Base-by-base conservation (phyloP, 2,797 vertebrate genomes). In the Lates japonicus region DNA sequence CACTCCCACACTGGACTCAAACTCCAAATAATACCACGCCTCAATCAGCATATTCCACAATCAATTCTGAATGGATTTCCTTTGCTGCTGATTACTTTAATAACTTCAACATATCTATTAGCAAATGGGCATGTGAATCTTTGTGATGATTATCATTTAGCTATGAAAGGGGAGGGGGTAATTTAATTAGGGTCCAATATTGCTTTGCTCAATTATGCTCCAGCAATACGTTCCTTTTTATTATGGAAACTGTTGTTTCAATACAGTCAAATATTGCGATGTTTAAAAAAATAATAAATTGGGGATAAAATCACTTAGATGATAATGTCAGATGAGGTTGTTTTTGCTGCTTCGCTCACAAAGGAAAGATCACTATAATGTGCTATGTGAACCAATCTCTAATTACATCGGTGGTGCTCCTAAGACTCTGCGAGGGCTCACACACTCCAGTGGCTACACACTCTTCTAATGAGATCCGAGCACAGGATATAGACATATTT, bases 21-120 rank as follows among this genome's bases (percentile, higher is more conserved):
- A 89, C 90, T 85, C 91, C 80, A 90, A 94, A 94, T 93, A 94
- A 91, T 87, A 90, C 89, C 88, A 61, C 57, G 85, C 90, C 86
- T 88, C 81, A 83, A 94, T 93, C 93, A 93, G 90, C 92, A 93
- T 90, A 93, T 93, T 94, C 90, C 78, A 83, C 91, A 92, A 95
- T 94, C 94, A 93, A 94, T 94, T 88, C 85, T 78, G 80, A 84
- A 94, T 93, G 88, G 91, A 94, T 94, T 94, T 92, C 83, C 85
- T 83, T 78, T 89, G 87, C 87, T 64, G 86, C 90, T 93, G 92
- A 93, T 93, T 89, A 87, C 90, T 93, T 93, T 93, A 94, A 94
- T 94, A 94, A 93, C 87, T 88, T 90, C 70, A 88, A 92, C 90
- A 90, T 92, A 91, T 93, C 90, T 94, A 93, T 93, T 92, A 91